Conservation (phyloP, 64 coral and sea anemone species). For the Porites australiensis region DNA sequence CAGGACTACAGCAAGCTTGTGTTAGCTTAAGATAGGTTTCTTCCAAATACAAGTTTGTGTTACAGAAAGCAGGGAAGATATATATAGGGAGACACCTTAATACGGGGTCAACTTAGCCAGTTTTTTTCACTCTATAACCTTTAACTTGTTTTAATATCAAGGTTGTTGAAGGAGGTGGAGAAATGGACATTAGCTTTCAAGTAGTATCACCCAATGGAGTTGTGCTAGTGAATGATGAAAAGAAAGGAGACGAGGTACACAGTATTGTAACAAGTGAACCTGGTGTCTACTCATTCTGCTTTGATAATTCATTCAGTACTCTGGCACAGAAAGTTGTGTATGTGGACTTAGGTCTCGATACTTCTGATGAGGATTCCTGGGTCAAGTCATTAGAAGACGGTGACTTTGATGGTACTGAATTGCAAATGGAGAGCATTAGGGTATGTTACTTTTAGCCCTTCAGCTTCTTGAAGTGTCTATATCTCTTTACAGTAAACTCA, state of each 20-base stretch:
- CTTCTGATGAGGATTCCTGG: slow-evolving; percentile 43
- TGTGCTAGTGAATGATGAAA: slow-evolving; percentile 49
- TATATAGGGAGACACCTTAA: no score
- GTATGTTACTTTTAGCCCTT: background rate
- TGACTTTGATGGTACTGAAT: background rate
- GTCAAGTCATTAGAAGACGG: slow-evolving; percentile 35
- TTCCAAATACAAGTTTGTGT: no score
- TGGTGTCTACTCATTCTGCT: slow-evolving; percentile 87
- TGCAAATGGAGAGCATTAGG: slow-evolving; percentile 33
- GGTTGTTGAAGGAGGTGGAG: slow-evolving; percentile 93
- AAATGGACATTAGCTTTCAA: slow-evolving; percentile 81
- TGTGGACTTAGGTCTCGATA: slow-evolving; percentile 81
- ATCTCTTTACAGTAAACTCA: background rate
- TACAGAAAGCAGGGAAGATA: no score
- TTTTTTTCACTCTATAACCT: background rate
- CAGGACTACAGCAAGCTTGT: no score
- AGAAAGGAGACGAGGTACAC: slow-evolving; percentile 80
- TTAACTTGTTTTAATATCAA: slow-evolving; percentile 1
- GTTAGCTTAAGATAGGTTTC: no score
- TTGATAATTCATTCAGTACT: slow-evolving; percentile 95
- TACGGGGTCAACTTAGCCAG: no score
- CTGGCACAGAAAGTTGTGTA: slow-evolving; percentile 78
- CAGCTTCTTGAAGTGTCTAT: no score
- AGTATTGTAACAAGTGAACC: slow-evolving; percentile 46
- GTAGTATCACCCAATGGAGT: slow-evolving; percentile 68